phyloP scores from a whole-genome alignment of 2,797 vertebrate species.

The Manis javanica region DNA sequence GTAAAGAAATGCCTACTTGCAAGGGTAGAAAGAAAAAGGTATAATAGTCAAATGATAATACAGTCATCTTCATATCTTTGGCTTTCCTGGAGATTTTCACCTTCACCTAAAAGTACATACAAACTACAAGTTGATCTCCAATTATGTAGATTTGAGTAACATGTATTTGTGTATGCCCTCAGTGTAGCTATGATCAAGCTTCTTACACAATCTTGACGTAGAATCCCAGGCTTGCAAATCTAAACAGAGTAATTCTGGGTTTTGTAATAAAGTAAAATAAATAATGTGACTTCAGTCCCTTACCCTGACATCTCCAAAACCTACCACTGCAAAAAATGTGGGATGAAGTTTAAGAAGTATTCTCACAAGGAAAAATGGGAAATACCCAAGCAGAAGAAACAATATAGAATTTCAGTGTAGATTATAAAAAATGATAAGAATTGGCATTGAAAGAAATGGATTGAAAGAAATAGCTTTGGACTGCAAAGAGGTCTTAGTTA shows the following conservation, averaged over 20 bases:
- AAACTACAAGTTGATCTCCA: background rate
- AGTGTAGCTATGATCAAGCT: background rate
- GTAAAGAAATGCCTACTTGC: background rate
- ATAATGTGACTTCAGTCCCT: background rate
- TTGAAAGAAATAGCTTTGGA: background rate
- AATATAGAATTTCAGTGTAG: background rate
- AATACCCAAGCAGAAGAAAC: background rate
- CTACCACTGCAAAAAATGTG: background rate
- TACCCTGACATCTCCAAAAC: background rate
- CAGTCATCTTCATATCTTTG: background rate
- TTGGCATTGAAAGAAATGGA: background rate
- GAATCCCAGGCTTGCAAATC: background rate
- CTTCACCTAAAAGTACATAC: background rate
- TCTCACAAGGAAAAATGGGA: background rate
- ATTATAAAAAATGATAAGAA: background rate
- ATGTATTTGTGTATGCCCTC: background rate
- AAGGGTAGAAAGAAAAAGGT: background rate
- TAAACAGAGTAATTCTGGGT: background rate
- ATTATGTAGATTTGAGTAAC: background rate
- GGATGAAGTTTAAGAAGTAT: background rate
- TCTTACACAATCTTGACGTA: background rate
- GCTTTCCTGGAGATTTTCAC: background rate
- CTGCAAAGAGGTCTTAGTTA: background rate
- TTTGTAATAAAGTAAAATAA: background rate
- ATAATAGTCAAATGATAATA: background rate